These are phyloP conservation scores for Corbicula japonica DNA, from an alignment of 2,888 invertebrate species.

Conservation along the genomic window DNA sequence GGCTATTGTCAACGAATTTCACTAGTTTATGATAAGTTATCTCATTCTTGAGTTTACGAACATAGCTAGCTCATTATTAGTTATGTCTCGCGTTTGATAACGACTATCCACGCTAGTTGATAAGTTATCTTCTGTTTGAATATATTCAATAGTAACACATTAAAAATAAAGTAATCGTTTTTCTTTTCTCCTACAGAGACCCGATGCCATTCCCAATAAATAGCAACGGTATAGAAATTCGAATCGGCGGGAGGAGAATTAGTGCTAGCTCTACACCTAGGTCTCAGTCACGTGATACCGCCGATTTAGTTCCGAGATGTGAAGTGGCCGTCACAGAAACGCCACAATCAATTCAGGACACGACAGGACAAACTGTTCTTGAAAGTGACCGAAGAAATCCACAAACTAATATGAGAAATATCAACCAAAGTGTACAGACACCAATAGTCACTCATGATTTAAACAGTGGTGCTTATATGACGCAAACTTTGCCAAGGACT, in stretches of 20 bases:
- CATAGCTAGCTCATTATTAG: too few relatives aligned
- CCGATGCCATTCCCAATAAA: not conserved
- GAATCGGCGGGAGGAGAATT: constrained; percentile 2
- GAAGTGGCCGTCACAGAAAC: constrained; percentile 20
- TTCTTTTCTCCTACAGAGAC: constrained; percentile 21
- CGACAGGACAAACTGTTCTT: not conserved
- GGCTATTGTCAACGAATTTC: too few relatives aligned
- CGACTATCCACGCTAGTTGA: too few relatives aligned
- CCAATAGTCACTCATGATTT: constrained; percentile 33
- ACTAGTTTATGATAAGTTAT: too few relatives aligned
- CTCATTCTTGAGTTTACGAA: too few relatives aligned
- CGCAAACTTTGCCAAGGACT: constrained; percentile 13
- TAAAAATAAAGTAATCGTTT: not conserved
- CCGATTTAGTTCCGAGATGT: constrained; percentile 30
- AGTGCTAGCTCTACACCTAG: not conserved
- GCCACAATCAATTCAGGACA: constrained; percentile 15
- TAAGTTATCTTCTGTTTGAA: too few relatives aligned
- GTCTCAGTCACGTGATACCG: constrained; percentile 40
- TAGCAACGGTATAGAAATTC: constrained; percentile 17
- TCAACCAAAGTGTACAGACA: constrained; percentile 20
- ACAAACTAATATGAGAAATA: not conserved
- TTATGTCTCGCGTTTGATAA: too few relatives aligned
- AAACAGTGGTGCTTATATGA: constrained; percentile 19
- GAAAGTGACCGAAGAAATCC: not conserved
- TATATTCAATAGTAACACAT: too few relatives aligned